Evolutionary conservation across 2,113 vertebrate genomes (phyloP), one percentile per base, ranked within the genome.

Genomic region (Bombycilla garrulus): DNA sequence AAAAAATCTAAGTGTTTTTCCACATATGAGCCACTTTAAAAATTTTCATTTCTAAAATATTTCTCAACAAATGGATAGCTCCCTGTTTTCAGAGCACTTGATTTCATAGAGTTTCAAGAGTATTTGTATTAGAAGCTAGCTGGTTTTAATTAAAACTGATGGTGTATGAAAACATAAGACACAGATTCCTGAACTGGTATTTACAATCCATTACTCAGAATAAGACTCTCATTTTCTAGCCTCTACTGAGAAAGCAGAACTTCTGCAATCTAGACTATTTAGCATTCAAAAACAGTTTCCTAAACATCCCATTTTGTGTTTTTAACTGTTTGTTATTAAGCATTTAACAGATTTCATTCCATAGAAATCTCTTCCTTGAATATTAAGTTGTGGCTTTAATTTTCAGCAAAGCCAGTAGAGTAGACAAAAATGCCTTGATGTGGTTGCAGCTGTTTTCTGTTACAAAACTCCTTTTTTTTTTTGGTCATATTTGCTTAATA

Each of bases 391-490:
- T 93, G 93, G 92, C 79, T 97, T 92, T 93, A 88, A 95, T 93
- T 96, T 97, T 89, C 83, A 93, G 95, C 76, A 92, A 94, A 97
- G 84, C 88, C 91, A 94, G 44, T 7, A 65, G 70, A 86, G 67
- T 35, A 91, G 91, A 90, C 81, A 95, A 97, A 93, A 95, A 96
- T 95, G 95, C 94, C 96, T 97, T 96, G 96, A 94, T 97, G 97
- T 97, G 96, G 96, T 85, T 93, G 91, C 95, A 94, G 88, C 94
- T 94, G 95, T 76, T 97, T 96, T 96, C 69, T 96, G 74, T 97
- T 96, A 96, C 28, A 80, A 94, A 97, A 57, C 0, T 25, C 28
- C 57, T 31, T 69, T 36, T 72, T 61, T 58, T 69, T 83, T 94
- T 66, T 21, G 3, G 28, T 74, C 74, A 80, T 16, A 33, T 42